Base-by-base conservation (phyloP, 2,888 invertebrate genomes). In the Platypus cylindrus region DNA sequence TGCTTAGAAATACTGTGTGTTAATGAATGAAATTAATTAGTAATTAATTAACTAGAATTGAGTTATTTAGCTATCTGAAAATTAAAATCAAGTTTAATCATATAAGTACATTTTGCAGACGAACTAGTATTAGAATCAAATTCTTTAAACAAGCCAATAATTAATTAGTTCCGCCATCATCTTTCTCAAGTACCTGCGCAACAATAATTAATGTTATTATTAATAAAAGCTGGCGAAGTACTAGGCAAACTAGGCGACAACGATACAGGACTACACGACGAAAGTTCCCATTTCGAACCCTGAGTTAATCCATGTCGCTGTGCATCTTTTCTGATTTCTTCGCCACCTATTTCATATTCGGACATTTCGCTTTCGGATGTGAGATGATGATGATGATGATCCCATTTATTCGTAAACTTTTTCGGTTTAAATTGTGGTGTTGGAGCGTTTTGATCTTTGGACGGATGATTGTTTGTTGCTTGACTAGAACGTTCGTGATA, bases 281-380 rank as follows among this genome's bases (percentile, higher is more conserved):
- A 59, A 49, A 60, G 58, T 49, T 66, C 55, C 62, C 62, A 55
- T 54, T 61, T 51, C 45, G 54, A 52, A 48, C 55, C 56, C 48
- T 48, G 52, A 38, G 57, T 59, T 36, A 41, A 41, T 41, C 41
- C 41, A n/a, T n/a, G n/a, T n/a, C n/a, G n/a, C n/a, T n/a, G n/a
- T 9, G 38, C 32, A 25, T 41, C 38, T 32, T 64, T 60, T 48
- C 65, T 65, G 38, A 48, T 56, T 9, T 50, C 50, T 20, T 62
- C 59, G 31, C 65, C 66, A n/a, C n/a, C n/a, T n/a, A n/a, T n/a
- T 49, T 73, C 72, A 22, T 64, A 63, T 48, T 73, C 73, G 3
- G 71, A 72, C 60, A 69, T 67, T 54, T 74, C 73, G 46, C 72
- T 72, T 48, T 73, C 73, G 1, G 73, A 73, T 15, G 70, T 70